These are phyloP conservation scores for Plusia festucae DNA, from an alignment of 2,888 invertebrate genomes.

Conservation along the genomic window DNA sequence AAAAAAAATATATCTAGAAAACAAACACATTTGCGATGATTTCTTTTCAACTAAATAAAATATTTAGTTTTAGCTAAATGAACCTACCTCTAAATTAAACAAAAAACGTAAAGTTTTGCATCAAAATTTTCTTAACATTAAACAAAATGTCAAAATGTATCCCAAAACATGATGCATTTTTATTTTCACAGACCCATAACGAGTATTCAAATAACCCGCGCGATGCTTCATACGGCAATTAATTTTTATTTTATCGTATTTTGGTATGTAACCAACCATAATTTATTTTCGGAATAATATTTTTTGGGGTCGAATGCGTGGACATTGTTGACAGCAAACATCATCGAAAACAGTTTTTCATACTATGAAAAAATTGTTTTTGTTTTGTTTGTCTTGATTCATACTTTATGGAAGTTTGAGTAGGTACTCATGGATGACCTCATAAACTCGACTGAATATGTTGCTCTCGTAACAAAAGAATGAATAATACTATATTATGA, in stretches of 20 bases:
- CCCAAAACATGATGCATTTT: slow-evolving; percentile 9
- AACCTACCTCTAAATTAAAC: too few species aligned
- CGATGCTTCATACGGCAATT: slow-evolving; percentile 41
- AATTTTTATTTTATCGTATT: slow-evolving; percentile 41
- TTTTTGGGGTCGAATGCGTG: slow-evolving; percentile 36
- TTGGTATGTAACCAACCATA: slow-evolving; percentile 45
- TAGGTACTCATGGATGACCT: too few species aligned
- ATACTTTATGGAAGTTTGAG: neutral
- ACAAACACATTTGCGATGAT: too few species aligned
- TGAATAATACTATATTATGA: too few species aligned
- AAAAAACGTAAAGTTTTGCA: too few species aligned
- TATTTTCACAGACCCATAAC: neutral
- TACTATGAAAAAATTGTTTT: neutral
- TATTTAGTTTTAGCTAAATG: too few species aligned
- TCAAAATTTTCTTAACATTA: too few species aligned
- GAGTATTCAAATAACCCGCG: slow-evolving; percentile 11
- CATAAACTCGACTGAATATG: too few species aligned
- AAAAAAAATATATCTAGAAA: too few species aligned
- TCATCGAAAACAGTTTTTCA: neutral
- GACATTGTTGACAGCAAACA: slow-evolving; percentile 22
- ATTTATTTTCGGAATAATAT: slow-evolving; percentile 16
- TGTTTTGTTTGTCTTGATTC: too few species aligned
- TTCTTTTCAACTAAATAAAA: too few species aligned
- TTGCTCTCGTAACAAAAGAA: too few species aligned
- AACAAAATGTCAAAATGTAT: neutral